Evolutionary conservation across 2,797 vertebrate species (phyloP), one percentile per base, ranked within the genome.

Genomic region (Lemur catta): DNA sequence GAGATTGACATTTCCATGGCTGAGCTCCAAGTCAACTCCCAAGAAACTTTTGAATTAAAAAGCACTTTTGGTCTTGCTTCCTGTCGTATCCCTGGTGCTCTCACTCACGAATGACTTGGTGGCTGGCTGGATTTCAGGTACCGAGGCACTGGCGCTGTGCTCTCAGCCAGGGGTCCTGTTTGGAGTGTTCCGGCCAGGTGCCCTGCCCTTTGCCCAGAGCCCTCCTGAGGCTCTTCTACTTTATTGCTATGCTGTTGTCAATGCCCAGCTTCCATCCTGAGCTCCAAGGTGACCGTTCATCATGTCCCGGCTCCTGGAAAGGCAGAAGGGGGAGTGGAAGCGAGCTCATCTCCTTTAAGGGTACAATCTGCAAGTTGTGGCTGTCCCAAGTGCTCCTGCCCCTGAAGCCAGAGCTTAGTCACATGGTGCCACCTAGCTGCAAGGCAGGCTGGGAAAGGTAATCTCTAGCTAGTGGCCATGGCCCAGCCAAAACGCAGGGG

Each of bases 11-110:
- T 82, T 84, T 65, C 76, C 95, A 3, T 65, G 71, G 46, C 61
- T 84, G 71, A 79, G 52, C 78, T 79, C 71, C 94, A 93, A 79
- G 81, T 65, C 55, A 67, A 72, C 38, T 65, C 38, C 55, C 71
- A 87, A 82, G 71, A 91, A 91, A 65, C 3, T 72, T 82, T 90
- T 82, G 82, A 90, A 93, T 63, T 41, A 76, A 82, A 63, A 81
- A 43, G 85, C 59, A 86, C 79, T 75, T 67, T 26, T 3, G 55
- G 33, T 76, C 46, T 93, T 86, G 24, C 46, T 41, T 79, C 69
- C 63, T 84, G 76, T 76, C 0, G 0, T 13, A 26, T 35, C 8
- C 46, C 50, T 1, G 2, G 50, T 3, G 12, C 15, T 52, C 35
- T 65, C 15, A 3, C 18, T 72, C 67, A 24, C 38, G 69, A 33